Evolutionary conservation across 2,797 vertebrate species (phyloP).

Genomic region (Glyptemys insculpta): DNA sequence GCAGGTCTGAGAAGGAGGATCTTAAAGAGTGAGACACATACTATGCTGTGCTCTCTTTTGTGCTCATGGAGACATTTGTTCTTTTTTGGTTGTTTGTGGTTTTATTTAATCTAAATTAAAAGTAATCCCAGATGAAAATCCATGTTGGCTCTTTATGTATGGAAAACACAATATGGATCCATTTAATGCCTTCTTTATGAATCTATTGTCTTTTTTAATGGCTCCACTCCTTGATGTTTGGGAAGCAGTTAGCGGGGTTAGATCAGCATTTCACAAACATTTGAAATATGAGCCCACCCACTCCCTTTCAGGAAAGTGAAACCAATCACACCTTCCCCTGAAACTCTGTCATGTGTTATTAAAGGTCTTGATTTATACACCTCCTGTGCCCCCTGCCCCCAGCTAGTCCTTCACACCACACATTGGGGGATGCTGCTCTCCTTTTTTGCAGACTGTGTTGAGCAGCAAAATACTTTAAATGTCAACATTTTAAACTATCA

Average conservation of each 20-base stretch:
- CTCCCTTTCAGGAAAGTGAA: conserved; percentile 32
- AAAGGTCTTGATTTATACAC: not conserved
- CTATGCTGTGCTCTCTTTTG: not conserved
- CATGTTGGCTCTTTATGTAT: not conserved
- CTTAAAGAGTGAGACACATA: not conserved
- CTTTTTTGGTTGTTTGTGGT: not conserved
- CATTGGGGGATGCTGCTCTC: not conserved
- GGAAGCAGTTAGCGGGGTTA: not conserved
- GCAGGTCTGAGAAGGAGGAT: not conserved
- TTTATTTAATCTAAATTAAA: not conserved
- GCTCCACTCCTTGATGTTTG: conserved; percentile 18
- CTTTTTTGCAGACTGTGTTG: not conserved
- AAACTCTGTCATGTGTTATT: not conserved
- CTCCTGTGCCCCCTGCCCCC: not conserved
- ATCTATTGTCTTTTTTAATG: not conserved
- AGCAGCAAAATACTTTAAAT: not conserved
- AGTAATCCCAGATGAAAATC: conserved; percentile 18
- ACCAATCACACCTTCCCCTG: conserved; percentile 32
- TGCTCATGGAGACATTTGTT: not conserved
- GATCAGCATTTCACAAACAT: conserved; percentile 8
- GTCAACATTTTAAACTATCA: not conserved
- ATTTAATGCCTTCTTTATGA: conserved; percentile 9
- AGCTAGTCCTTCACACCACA: not conserved
- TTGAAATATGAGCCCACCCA: not conserved
- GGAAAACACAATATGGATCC: not conserved